Conservation (phyloP, 2,113 vertebrate genomes). For the Proterorhinus semilunaris region DNA sequence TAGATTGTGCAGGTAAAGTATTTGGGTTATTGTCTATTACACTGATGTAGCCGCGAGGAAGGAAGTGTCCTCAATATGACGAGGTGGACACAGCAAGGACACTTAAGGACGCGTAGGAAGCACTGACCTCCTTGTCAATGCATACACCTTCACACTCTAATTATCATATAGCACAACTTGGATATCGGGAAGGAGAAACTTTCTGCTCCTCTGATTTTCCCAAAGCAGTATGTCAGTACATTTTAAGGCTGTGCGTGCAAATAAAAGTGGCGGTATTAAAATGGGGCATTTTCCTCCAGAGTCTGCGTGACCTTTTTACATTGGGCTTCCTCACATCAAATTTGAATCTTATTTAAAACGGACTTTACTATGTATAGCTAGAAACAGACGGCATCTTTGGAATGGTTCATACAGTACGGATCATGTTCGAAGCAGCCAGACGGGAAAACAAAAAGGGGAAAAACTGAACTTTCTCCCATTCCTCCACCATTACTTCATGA, state of each 20-base stretch:
- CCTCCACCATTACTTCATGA: no score
- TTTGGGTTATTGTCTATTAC: constrained; percentile 66
- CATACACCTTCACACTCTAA: constrained; percentile 34
- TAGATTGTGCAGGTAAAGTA: constrained; percentile 57
- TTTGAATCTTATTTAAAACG: constrained; percentile 5
- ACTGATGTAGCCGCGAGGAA: constrained; percentile 45
- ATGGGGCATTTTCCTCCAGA: background rate
- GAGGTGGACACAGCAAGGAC: constrained; percentile 58
- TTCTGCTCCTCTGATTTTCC: constrained; percentile 3
- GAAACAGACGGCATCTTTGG: no score
- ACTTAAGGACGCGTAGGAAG: constrained; percentile 48
- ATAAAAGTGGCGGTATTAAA: background rate
- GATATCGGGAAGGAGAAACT: background rate
- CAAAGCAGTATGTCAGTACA: background rate
- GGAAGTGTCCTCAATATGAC: constrained; percentile 56
- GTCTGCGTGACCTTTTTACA: constrained; percentile 8
- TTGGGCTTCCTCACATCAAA: background rate
- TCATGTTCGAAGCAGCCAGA: no score
- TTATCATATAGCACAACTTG: constrained; percentile 25
- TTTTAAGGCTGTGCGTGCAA: background rate
- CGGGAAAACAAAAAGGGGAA: no score
- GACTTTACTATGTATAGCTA: background rate
- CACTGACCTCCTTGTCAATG: constrained; percentile 21
- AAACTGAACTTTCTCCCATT: no score
- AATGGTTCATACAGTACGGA: no score